Evolutionary conservation across 2,888 invertebrate species (phyloP).

Genomic region (Oxycera nigricornis): DNA sequence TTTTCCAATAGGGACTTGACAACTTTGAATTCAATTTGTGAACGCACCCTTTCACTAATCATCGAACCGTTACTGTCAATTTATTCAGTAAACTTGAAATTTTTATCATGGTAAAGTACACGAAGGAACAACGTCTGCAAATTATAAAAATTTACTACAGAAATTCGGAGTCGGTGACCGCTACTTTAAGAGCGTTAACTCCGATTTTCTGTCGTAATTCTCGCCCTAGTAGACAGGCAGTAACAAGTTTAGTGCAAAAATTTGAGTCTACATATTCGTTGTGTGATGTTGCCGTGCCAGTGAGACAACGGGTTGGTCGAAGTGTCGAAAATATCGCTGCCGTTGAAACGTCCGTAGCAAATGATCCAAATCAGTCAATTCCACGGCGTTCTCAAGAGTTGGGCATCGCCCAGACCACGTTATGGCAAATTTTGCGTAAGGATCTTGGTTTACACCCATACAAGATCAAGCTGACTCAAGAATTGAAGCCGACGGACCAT

Average conservation of each 20-base stretch:
- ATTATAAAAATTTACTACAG: slow-evolving; percentile 32
- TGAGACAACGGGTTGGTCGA: neutral
- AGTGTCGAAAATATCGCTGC: slow-evolving; percentile 17
- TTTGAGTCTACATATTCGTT: neutral
- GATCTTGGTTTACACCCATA: slow-evolving; percentile 9
- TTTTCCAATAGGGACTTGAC: neutral
- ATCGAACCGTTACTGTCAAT: neutral
- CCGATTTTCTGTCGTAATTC: slow-evolving; percentile 12
- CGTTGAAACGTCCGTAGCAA: neutral
- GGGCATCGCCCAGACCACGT: neutral
- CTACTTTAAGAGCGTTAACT: slow-evolving; percentile 24
- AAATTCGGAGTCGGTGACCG: slow-evolving; percentile 31
- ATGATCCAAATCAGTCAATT: slow-evolving; percentile 18
- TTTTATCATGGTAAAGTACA: slow-evolving; percentile 26
- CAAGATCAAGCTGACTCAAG: slow-evolving; percentile 20
- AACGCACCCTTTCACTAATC: neutral
- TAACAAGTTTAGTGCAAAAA: neutral
- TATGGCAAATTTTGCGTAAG: neutral
- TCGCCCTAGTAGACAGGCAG: slow-evolving; percentile 4
- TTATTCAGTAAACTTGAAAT: no score
- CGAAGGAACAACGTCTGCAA: slow-evolving; percentile 29
- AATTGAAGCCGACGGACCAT: slow-evolving; percentile 4
- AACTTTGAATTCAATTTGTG: neutral
- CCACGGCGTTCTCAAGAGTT: neutral
- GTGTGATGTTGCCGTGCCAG: neutral